Percentiles rank a stretch among this genome's conserved stretches.
phyloP scores from a whole-genome alignment of 2,113 vertebrate genomes.

The Chaetodon auriga region DNA sequence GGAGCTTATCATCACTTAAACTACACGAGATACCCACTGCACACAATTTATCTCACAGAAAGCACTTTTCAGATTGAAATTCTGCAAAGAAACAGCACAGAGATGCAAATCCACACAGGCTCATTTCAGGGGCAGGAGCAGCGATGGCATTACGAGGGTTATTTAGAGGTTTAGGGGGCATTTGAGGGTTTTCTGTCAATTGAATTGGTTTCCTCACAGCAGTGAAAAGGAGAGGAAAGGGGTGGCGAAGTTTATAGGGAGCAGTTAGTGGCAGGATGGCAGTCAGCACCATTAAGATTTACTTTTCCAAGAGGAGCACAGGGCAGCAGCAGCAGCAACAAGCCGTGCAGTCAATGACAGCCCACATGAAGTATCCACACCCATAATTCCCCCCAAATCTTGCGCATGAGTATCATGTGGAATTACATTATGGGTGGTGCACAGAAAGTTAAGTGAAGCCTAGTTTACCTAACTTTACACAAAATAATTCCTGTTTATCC shows the following conservation, averaged over 20 bases:
- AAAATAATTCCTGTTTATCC: conserved; percentile 62
- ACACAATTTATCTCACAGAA: conserved; percentile 13
- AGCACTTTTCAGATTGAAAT: conserved; percentile 1
- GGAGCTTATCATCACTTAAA: conserved; percentile 24
- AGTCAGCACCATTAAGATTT: conserved; percentile 62
- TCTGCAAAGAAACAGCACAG: conserved; percentile 17
- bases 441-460: conserved; percentile 55
- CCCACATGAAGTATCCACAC: conserved; percentile 49
- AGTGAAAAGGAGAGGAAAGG: conserved; percentile 7
- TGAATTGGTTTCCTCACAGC: conserved; percentile 28
- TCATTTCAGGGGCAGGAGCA: conserved; percentile 10
- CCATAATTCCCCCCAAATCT: conserved; percentile 37
- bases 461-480: conserved; percentile 62
- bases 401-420: conserved; percentile 23
- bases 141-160: conserved; percentile 45
- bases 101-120: conserved; percentile 13
- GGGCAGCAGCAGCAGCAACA: background rate
- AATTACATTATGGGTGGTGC: conserved; percentile 21
- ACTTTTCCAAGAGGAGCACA: conserved; percentile 40
- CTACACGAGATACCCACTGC: background rate
- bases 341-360: conserved; percentile 39
- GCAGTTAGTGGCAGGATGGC: conserved; percentile 61
- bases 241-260: conserved; percentile 40
- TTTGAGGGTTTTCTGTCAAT: conserved; percentile 60
- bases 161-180: conserved; percentile 63